phyloP scores from a whole-genome alignment of 2,113 vertebrate genomes.

The Bungarus multicinctus region DNA sequence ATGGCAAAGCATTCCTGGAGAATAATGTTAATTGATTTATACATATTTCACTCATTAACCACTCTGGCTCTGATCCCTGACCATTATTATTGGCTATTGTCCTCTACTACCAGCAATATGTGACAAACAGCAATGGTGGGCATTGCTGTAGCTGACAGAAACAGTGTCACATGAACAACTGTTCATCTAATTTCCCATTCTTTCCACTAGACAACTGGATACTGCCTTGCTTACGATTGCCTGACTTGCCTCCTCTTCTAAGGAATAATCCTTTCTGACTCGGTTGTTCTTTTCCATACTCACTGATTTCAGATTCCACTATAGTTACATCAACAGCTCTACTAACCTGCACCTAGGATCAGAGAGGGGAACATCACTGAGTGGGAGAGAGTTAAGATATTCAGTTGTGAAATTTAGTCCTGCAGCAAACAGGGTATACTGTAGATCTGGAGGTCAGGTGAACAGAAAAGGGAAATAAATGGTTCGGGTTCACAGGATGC shows the following conservation, averaged over 20 bases:
- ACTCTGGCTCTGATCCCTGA: background rate
- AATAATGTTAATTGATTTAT: background rate
- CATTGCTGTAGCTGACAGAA: background rate
- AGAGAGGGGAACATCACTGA: background rate
- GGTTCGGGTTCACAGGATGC: background rate
- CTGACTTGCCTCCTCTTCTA: background rate
- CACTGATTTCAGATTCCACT: background rate
- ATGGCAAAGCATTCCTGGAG: background rate
- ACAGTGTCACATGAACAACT: background rate
- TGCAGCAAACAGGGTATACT: background rate
- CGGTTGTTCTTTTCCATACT: background rate
- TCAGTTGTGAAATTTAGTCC: background rate
- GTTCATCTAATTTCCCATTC: background rate
- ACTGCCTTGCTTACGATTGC: background rate
- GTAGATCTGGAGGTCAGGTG: background rate
- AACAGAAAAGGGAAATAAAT: background rate
- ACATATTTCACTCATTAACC: background rate
- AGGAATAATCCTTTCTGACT: background rate
- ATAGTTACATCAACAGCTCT: background rate
- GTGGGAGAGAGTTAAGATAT: background rate
- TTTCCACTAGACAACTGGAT: background rate
- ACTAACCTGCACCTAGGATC: background rate
- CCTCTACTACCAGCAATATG: background rate
- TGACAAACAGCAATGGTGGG: background rate
- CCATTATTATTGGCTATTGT: background rate